These are phyloP conservation scores for Oophaga pumilio DNA, from an alignment of 2,113 vertebrate species.

Conservation along the genomic window DNA sequence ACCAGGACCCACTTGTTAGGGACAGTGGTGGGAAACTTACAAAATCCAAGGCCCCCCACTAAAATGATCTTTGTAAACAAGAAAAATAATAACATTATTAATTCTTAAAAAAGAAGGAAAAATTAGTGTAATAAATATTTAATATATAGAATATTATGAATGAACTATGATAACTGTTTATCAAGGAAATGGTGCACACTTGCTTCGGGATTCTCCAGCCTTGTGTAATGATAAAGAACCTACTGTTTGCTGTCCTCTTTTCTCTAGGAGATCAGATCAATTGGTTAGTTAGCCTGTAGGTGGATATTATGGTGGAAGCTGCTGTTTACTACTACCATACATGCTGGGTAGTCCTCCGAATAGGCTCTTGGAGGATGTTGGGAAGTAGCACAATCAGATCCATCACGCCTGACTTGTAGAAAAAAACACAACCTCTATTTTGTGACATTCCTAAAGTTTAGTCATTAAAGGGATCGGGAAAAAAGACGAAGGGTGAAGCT, in stretches of 20 bases:
- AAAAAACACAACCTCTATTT: constrained; percentile 39
- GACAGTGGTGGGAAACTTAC: too few relatives aligned
- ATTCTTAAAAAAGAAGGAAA: too few relatives aligned
- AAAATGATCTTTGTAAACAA: too few relatives aligned
- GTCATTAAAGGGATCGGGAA: constrained; percentile 66
- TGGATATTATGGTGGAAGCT: constrained; percentile 44
- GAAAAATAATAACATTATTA: too few relatives aligned
- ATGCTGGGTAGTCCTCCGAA: constrained; percentile 44
- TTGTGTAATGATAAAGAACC: background rate
- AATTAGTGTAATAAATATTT: too few relatives aligned
- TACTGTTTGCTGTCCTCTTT: constrained; percentile 8
- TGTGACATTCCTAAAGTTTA: constrained; percentile 67
- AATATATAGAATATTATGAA: too few relatives aligned
- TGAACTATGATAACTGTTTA: background rate
- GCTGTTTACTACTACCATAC: background rate
- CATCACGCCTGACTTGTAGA: constrained; percentile 29
- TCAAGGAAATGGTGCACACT: background rate
- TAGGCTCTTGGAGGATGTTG: constrained; percentile 30
- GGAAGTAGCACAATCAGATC: constrained; percentile 54
- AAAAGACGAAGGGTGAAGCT: constrained; percentile 59
- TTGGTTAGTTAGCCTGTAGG: background rate
- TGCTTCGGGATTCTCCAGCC: background rate
- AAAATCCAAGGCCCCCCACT: too few relatives aligned
- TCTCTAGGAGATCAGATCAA: constrained; percentile 32
- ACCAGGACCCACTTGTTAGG: too few relatives aligned